Conservation (phyloP, 2,797 vertebrate genomes). For the Eospalax fontanierii region DNA sequence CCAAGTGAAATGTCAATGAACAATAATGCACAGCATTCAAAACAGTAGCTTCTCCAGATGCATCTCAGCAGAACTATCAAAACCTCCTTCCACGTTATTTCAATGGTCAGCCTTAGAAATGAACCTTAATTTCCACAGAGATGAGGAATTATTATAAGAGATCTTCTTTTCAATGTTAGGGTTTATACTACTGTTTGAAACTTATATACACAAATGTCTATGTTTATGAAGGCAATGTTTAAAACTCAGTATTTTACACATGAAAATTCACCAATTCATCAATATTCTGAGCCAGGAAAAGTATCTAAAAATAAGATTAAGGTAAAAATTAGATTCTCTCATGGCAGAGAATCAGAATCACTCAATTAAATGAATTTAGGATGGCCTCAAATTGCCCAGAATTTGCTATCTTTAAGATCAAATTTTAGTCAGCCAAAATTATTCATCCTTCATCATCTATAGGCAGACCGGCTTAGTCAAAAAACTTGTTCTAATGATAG, state of each 20-base stretch:
- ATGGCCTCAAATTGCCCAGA: slow-evolving; percentile 47
- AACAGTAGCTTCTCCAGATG: slow-evolving; percentile 38
- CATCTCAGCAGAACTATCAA: slow-evolving; percentile 41
- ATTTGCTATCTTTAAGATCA: slow-evolving; percentile 11
- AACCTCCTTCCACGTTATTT: slow-evolving; percentile 68
- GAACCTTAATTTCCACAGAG: slow-evolving; percentile 41
- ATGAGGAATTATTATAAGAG: slow-evolving; percentile 42
- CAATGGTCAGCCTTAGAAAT: slow-evolving; percentile 49
- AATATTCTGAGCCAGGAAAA: slow-evolving; percentile 46
- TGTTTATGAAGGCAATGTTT: slow-evolving; percentile 32
- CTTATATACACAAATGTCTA: slow-evolving; percentile 44
- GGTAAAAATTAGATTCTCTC: slow-evolving; percentile 54
- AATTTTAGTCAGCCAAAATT: slow-evolving; percentile 61
- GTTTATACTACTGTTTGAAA: slow-evolving; percentile 60
- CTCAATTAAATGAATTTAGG: slow-evolving; percentile 4
- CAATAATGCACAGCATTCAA: slow-evolving; percentile 60
- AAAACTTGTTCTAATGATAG: background rate
- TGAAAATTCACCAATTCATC: background rate
- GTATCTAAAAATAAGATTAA: slow-evolving; percentile 59
- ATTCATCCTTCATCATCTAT: background rate
- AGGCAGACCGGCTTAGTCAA: background rate
- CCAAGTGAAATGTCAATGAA: slow-evolving; percentile 71
- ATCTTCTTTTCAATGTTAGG: slow-evolving; percentile 54
- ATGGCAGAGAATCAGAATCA: slow-evolving; percentile 32
- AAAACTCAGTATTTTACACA: slow-evolving; percentile 64